Base-by-base conservation (phyloP, 2,113 vertebrate species). In the Tautogolabrus adspersus region DNA sequence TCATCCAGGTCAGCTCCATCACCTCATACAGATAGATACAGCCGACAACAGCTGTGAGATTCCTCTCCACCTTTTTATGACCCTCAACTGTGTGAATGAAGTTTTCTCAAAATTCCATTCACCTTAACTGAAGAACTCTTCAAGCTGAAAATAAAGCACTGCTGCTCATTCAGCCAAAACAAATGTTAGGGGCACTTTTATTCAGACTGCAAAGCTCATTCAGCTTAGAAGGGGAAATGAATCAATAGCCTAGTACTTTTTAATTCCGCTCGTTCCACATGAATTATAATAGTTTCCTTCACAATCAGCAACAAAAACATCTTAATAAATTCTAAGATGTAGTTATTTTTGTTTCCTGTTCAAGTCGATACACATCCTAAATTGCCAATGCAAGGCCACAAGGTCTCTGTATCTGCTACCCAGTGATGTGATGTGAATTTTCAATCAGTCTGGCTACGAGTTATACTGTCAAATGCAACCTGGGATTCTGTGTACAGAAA, bases 381-480 rank as follows among this genome's bases (percentile, higher is more conserved):
- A 62, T 85, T 71, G 34, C 23, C 58, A 40, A 77, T 60, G 54
- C 52, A 57, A 75, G 74, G 73, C 64, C 37, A 55, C 60, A 58
- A 58, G 73, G 2, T 79, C 58, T 72, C 59, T 34, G 40, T n/a
- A 40, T 68, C 46, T 1, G 1, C 40, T 78, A 10, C 37, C 16
- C 64, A 30, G n/a, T 62, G 68, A 59, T 72, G 69, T 66, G 66
- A 69, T 73, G 46, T 62, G 69, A 83, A 71, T 81, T 19, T 74
- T 30, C 69, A 63, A 37, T 47, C 15, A 64, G 57, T 10, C 64
- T 3, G 8, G 52, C 42, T 30, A 5, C 34, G 11, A 56, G 38
- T 47, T 21, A 44, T 63, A 75, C 8, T 18, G 7, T 47, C 44
- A 75, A 49, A 61, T 55, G 30, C 51, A 30, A 12, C 49, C 65